Base-by-base conservation (phyloP, 2,113 vertebrate genomes). In the Xiphophorus hellerii region DNA sequence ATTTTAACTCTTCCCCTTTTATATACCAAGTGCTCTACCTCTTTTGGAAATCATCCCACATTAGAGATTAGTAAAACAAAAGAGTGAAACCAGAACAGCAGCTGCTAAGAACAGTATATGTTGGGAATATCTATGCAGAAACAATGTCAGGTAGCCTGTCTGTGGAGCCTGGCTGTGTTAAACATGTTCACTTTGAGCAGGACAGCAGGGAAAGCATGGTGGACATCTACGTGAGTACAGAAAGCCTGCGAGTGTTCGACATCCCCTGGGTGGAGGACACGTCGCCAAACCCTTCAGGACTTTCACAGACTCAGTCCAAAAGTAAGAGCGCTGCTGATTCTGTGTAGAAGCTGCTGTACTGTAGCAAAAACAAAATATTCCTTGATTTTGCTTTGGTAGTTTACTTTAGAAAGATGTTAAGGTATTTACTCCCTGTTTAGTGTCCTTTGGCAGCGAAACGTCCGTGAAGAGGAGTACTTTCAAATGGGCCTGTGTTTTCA, bases 211-310 rank as follows among this genome's bases (percentile, higher is more conserved):
- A 89, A 12, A 86, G 27, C 39, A 29, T 35, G 20, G 62, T 90
- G 69, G 80, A 89, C 65, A 87, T 90, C 72, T 92, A 85, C 30
- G 85, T 90, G n/a, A 92, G 84, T 42, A 66, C 76, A 48, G 90
- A 92, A 27, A 90, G 87, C 78, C 76, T 90, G 63, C 81, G 4
- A 66, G 81, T 90, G 37, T 82, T 42, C 62, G 85, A 90, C 0
- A 81, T 60, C 27, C 88, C 85, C 15, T 89, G 88, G 90, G 28
- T 83, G 74, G 85, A 86, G 65, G 20, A 9, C 62, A 25, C 0
- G 0, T 33, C 76, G 25, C 30, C 74, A 66, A 48, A 63, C 66
- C 15, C 31, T 74, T 31, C 66, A 1, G 44, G 8, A 69, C 37
- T 54, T 48, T 31, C 62, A 64, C 65, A 33, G 7, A 1, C 13